These are phyloP conservation scores for Brenthis daphne DNA, from an alignment of 2,888 invertebrate genomes.

Conservation along the genomic window DNA sequence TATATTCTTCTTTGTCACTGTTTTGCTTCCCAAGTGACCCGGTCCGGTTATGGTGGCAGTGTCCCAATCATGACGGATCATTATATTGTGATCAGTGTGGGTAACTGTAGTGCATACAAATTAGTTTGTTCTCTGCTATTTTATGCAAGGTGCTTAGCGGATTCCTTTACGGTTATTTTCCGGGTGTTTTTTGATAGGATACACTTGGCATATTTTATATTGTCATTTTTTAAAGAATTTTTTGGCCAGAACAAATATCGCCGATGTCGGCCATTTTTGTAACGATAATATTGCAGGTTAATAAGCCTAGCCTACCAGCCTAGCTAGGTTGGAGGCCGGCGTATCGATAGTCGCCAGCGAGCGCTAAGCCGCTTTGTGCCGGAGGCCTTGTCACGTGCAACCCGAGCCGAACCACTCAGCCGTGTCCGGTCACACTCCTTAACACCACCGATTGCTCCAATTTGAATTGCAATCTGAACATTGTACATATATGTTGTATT, in stretches of 20 bases:
- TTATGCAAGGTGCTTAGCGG: background rate
- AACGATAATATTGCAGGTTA: constrained; percentile 11
- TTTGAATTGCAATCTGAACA: constrained; percentile 17
- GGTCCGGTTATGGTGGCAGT: constrained; percentile 14
- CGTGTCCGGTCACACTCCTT: constrained; percentile 32
- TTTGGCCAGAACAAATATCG: background rate
- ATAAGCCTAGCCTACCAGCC: constrained; percentile 8
- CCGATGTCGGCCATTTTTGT: background rate
- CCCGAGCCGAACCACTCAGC: constrained; percentile 29
- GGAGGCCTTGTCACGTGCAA: constrained; percentile 33
- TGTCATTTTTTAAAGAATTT: background rate
- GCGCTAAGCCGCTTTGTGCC: constrained; percentile 32
- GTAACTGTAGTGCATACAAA: constrained; percentile 10
- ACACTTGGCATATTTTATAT: background rate
- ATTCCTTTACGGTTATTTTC: background rate
- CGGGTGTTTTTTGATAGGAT: background rate
- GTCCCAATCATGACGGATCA: constrained; percentile 20
- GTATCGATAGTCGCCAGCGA: constrained; percentile 16
- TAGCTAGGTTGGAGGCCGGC: constrained; percentile 20
- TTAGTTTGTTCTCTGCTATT: background rate
- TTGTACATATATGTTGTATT: background rate
- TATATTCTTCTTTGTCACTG: constrained; percentile 15
- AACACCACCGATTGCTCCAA: constrained; percentile 30
- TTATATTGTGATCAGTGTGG: background rate
- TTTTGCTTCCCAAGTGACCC: constrained; percentile 18